phyloP scores from a whole-genome alignment of 1,140 invertebrate species.

The Brachionus angularis region DNA sequence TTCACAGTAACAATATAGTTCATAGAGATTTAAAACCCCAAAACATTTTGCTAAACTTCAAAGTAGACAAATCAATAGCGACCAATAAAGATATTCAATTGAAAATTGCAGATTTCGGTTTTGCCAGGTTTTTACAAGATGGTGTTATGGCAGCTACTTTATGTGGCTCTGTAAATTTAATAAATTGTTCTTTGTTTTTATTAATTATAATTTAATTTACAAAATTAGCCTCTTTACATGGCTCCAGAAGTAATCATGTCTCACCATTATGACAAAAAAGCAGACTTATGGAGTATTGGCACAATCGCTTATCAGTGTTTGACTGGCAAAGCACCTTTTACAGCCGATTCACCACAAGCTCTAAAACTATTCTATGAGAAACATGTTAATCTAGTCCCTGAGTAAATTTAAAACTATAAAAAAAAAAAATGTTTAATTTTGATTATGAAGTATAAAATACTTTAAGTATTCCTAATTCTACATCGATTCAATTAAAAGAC shows the following conservation, averaged over 20 bases:
- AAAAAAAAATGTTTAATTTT: neutral
- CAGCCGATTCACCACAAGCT: constrained; percentile 94
- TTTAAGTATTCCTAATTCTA: constrained; percentile 39
- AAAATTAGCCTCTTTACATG: constrained; percentile 88
- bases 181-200: neutral
- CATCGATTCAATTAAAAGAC: constrained; percentile 40
- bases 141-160: constrained; percentile 98
- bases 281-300: constrained; percentile 96
- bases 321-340: constrained; percentile 95
- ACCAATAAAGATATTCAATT: constrained; percentile 15
- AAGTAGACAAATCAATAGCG: constrained; percentile 78
- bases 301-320: constrained; percentile 98
- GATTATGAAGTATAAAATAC: too few relatives aligned
- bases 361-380: constrained; percentile 95
- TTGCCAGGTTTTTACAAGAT: constrained; percentile 93
- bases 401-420: constrained; percentile 64
- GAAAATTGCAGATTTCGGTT: constrained; percentile 86
- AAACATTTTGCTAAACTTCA: constrained; percentile 85
- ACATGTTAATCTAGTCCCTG: constrained; percentile 86
- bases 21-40: constrained; percentile 97
- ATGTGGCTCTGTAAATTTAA: constrained; percentile 72
- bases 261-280: constrained; percentile 94
- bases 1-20: constrained; percentile 84
- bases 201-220: neutral
- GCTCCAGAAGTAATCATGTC: constrained; percentile 99